Base-by-base conservation (phyloP, 2,113 vertebrate species). In the Nothoprocta pentlandii region DNA sequence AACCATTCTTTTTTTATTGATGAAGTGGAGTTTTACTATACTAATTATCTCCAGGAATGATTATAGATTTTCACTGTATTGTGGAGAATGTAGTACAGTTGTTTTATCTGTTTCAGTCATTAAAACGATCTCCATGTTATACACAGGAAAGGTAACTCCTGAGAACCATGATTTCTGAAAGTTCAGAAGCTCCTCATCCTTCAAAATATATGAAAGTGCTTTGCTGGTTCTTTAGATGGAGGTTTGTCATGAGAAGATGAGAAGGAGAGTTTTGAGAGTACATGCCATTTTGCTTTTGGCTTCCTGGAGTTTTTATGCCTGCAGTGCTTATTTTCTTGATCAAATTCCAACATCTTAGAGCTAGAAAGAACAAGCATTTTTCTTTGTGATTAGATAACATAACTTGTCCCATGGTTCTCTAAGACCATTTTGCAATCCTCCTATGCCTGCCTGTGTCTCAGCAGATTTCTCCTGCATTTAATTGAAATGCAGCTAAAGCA, bases 211-310 rank as follows among this genome's bases (percentile, higher is more conserved):
- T n/a, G 5, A 6, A 88, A 83, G 41, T 80, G 6, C 16, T 58
- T 69, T 16, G 0, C 59, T 22, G 5, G 1, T 66, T 76, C 25
- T 9, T 80, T 22, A 32, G 3, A 19, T 3, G 6, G 12, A 58
- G 15, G 19, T 21, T 3, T 36, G 11, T n/a, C 79, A 39, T 64
- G 30, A 80, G 46, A 74, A 4, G 14, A 34, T 20, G 74, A 51
- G 6, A 8, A 17, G 75, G 15, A 5, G 21, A 81, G n/a, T 67
- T n/a, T 67, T 84, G 32, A 41, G 25, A 69, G 6, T 6, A 49
- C 0, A 0, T 67, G 59, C 15, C 39, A 21, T 42, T 75, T 70
- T 2, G 1, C 23, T 73, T 36, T 32, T 44, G 66, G 36, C 6
- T 75, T 71, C 23, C 36, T 76, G 69, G 36, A 56, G 26, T 26